A percentile compares a stretch with the other conserved stretches of the same genome.
Conservation (phyloP, 2,888 invertebrate species). For the Athalia cordata region DNA sequence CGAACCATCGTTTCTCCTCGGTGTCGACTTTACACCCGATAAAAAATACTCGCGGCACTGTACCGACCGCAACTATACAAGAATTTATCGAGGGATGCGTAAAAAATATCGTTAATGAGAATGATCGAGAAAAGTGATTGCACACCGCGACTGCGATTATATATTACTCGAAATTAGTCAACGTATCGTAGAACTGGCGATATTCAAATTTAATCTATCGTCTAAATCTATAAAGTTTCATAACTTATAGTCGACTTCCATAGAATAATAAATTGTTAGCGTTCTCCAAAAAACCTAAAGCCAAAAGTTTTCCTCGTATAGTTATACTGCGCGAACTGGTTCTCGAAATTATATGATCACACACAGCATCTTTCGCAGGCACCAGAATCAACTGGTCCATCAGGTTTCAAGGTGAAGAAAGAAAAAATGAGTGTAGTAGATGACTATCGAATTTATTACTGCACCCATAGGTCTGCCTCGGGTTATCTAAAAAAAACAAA, state of each 20-base stretch:
- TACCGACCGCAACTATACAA: background rate
- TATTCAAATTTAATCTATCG: too few relatives aligned
- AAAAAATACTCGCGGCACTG: slow-evolving; percentile 2
- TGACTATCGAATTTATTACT: slow-evolving; percentile 15
- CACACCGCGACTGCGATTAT: background rate
- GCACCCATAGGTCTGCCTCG: background rate
- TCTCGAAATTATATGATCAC: too few relatives aligned
- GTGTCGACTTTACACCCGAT: slow-evolving; percentile 23
- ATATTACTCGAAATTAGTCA: background rate
- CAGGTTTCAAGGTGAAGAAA: background rate
- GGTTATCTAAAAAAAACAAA: background rate
- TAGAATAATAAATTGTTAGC: too few relatives aligned
- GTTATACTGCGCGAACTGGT: too few relatives aligned
- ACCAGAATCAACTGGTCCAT: background rate
- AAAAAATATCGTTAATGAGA: background rate
- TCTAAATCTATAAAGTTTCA: too few relatives aligned
- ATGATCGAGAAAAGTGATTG: slow-evolving; percentile 3
- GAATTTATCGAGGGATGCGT: slow-evolving; percentile 15
- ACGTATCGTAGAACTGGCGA: background rate
- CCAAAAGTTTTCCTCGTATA: too few relatives aligned
- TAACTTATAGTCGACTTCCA: too few relatives aligned
- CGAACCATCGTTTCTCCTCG: background rate
- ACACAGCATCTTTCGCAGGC: too few relatives aligned
- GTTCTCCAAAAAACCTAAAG: too few relatives aligned
- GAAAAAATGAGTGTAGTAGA: background rate